Evolutionary conservation across 2,113 vertebrate species (phyloP).

Genomic region (Xiphophorus hellerii): DNA sequence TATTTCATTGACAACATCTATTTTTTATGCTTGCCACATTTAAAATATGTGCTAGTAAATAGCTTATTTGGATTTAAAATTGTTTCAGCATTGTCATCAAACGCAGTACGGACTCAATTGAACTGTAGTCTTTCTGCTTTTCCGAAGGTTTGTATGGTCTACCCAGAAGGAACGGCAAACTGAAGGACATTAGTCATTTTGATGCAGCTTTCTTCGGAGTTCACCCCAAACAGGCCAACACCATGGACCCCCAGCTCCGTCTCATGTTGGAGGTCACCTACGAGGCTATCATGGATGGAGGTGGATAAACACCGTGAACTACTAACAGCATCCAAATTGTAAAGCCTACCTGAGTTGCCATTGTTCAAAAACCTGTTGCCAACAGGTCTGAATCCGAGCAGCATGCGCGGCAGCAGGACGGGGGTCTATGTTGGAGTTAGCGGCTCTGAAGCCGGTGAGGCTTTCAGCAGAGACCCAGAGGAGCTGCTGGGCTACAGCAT

Average conservation of each 20-base stretch:
- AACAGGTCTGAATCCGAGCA: slow-evolving; percentile 87
- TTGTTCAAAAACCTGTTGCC: too few species aligned
- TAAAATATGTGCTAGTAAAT: too few species aligned
- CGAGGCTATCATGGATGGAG: slow-evolving; percentile 94
- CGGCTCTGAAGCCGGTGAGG: slow-evolving; percentile 91
- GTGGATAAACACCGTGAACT: slow-evolving; percentile 65
- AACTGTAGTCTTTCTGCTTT: background rate
- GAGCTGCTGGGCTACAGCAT: slow-evolving; percentile 97
- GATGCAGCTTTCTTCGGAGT: slow-evolving; percentile 93
- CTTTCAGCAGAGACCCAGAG: slow-evolving; percentile 92
- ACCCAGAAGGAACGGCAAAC: slow-evolving; percentile 90
- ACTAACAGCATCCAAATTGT: background rate
- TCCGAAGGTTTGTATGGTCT: slow-evolving; percentile 89
- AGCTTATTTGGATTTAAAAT: too few species aligned
- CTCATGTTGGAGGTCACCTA: slow-evolving; percentile 91
- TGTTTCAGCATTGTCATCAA: background rate
- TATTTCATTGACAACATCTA: too few species aligned
- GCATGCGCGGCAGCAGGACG: slow-evolving; percentile 86
- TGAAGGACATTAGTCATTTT: slow-evolving; percentile 93
- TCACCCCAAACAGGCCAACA: slow-evolving; percentile 94
- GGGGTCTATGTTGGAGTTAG: slow-evolving; percentile 95
- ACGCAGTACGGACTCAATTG: background rate
- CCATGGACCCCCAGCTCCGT: slow-evolving; percentile 97
- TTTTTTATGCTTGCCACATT: too few species aligned
- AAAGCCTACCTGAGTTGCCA: background rate